Evolutionary conservation across 2,113 vertebrate genomes (phyloP).

Genomic region (Galbula dea): DNA sequence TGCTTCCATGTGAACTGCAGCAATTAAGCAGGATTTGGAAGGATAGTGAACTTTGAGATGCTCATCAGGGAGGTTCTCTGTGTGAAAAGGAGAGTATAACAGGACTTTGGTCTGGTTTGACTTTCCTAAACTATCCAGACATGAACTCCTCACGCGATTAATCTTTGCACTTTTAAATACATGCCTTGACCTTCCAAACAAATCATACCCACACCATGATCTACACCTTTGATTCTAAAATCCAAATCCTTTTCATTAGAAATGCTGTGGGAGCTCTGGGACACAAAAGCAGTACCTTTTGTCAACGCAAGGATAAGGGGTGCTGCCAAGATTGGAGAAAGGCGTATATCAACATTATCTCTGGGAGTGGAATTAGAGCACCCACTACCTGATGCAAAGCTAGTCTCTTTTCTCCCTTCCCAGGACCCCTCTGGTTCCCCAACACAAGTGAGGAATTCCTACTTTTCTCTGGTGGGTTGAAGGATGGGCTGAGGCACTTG

Average conservation of each 20-base stretch:
- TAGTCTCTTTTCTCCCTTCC: background rate
- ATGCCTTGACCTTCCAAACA: background rate
- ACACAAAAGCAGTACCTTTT: background rate
- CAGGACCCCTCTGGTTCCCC: background rate
- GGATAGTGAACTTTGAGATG: constrained; percentile 3
- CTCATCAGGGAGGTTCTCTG: background rate
- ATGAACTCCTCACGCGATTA: background rate
- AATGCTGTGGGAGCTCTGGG: background rate
- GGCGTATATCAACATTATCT: background rate
- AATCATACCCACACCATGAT: background rate
- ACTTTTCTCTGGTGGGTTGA: constrained; percentile 97
- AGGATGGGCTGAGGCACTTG: constrained; percentile 93
- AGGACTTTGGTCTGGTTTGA: constrained; percentile 25
- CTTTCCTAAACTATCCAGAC: background rate
- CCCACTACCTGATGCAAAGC: background rate
- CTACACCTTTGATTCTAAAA: background rate
- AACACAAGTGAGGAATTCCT: constrained; percentile 30
- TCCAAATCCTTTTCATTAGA: background rate
- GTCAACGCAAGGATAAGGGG: background rate
- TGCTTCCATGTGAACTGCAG: background rate
- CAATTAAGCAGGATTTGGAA: background rate
- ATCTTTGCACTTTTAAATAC: background rate
- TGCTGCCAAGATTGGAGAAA: background rate
- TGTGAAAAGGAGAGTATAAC: background rate
- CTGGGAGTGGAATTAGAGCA: background rate